These are phyloP conservation scores for Hartigia nigra DNA, from an alignment of 2,888 invertebrate genomes.

Conservation along the genomic window DNA sequence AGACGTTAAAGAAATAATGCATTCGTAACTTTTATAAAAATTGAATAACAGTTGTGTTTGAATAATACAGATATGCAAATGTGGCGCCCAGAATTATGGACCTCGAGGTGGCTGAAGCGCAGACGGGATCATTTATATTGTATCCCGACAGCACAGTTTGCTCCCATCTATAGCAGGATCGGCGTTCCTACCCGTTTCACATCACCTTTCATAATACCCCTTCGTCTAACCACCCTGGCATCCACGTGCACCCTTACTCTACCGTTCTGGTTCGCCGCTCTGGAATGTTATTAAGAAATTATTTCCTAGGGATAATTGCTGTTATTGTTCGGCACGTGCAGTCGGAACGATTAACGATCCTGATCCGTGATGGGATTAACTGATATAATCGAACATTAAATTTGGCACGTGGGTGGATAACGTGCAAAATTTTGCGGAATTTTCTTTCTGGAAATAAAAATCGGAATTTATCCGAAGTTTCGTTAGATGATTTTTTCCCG, in stretches of 20 bases:
- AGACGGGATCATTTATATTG: constrained; percentile 61
- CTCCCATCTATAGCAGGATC: neutral
- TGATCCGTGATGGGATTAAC: neutral
- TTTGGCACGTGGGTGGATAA: neutral
- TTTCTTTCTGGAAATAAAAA: neutral
- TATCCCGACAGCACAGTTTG: constrained; percentile 43
- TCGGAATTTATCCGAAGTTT: neutral
- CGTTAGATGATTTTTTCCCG: neutral
- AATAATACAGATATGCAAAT: constrained; percentile 64
- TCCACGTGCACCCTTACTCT: neutral
- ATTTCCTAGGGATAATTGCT: constrained; percentile 5
- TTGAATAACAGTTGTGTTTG: constrained; percentile 61
- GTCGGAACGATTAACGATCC: neutral
- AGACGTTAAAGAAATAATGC: constrained; percentile 54
- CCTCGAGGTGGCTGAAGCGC: constrained; percentile 33
- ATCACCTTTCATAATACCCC: constrained; percentile 10
- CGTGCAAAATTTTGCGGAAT: neutral
- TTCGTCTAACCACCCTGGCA: neutral
- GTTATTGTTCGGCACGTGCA: neutral
- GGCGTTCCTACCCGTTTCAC: constrained; percentile 8
- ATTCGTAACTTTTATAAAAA: constrained; percentile 57
- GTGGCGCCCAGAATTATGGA: constrained; percentile 41
- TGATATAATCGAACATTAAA: neutral
- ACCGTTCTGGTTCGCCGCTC: constrained; percentile 11
- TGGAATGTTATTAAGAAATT: constrained; percentile 18